Evolutionary conservation across 1,140 invertebrate species (phyloP).

Genomic region (Bilobella aurantiaca): DNA sequence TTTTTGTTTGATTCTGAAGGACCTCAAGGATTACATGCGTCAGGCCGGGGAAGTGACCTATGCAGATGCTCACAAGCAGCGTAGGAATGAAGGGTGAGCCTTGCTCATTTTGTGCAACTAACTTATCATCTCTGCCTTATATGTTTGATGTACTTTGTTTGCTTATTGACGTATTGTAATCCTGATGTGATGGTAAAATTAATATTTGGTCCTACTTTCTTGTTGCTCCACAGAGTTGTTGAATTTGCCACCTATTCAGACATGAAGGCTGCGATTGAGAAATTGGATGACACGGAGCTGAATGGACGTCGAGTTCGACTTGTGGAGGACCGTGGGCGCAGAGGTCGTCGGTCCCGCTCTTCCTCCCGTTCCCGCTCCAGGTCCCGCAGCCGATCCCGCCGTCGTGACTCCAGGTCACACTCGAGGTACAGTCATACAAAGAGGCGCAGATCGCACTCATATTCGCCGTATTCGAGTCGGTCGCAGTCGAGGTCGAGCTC

Average conservation of each 20-base stretch:
- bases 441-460: too few relatives aligned
- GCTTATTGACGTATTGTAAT: too few relatives aligned
- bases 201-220: too few relatives aligned
- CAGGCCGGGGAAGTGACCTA: conserved; percentile 98
- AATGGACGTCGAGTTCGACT: conserved; percentile 85
- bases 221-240: conserved; percentile 85
- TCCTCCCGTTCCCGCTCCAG: conserved; percentile 51
- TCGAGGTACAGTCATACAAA: too few relatives aligned
- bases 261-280: conserved; percentile 91
- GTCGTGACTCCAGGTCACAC: conserved; percentile 38
- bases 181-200: too few relatives aligned
- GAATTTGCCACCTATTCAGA: conserved; percentile 86
- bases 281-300: conserved; percentile 89
- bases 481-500: too few relatives aligned
- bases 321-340: conserved; percentile 68
- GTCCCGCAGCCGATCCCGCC: conserved; percentile 54
- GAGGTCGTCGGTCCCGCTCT: conserved; percentile 50
- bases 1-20: too few relatives aligned
- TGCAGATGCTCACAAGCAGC: conserved; percentile 95
- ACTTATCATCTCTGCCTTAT: too few relatives aligned
- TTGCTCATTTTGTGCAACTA: too few relatives aligned
- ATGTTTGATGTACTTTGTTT: too few relatives aligned
- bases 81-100: conserved; percentile 93
- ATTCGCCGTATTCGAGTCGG: too few relatives aligned
- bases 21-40: conserved; percentile 98